Percentiles rank a stretch among this genome's conserved stretches.
phyloP scores from a whole-genome alignment of 2,888 invertebrate genomes.

The Magallana nippona region DNA sequence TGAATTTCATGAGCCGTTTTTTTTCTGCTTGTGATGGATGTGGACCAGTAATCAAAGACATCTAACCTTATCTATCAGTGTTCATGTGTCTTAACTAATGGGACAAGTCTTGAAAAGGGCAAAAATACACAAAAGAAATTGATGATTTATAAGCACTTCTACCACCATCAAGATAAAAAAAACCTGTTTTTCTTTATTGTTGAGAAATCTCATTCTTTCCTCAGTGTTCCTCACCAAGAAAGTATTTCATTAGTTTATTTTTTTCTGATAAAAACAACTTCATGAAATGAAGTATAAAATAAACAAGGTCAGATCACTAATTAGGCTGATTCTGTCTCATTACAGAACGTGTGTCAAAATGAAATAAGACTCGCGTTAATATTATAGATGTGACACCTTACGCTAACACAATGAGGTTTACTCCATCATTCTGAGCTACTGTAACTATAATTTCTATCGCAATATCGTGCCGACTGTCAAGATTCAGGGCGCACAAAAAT shows the following conservation, averaged over 20 bases:
- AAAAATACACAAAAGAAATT: background rate
- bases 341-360: slow-evolving; percentile 9
- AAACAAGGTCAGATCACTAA: background rate
- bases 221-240: background rate
- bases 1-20: background rate
- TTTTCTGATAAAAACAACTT: too few species aligned
- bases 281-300: background rate
- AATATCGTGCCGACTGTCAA: slow-evolving; percentile 16
- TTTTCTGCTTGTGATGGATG: background rate
- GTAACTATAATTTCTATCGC: slow-evolving; percentile 2
- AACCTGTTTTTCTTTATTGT: background rate
- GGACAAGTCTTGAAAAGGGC: background rate
- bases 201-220: too few species aligned
- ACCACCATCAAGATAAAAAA: background rate
- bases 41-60: slow-evolving; percentile 10
- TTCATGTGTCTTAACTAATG: background rate
- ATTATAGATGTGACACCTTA: slow-evolving; percentile 6
- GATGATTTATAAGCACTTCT: slow-evolving; percentile 11
- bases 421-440: background rate
- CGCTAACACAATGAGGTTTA: background rate
- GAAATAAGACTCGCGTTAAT: slow-evolving; percentile 8
- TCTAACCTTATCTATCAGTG: slow-evolving; percentile 19
- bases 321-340: slow-evolving; percentile 21
- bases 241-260: too few species aligned
- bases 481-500: background rate